phyloP scores from a whole-genome alignment of 2,888 invertebrate species.

The Tetrapedia diversipes region DNA sequence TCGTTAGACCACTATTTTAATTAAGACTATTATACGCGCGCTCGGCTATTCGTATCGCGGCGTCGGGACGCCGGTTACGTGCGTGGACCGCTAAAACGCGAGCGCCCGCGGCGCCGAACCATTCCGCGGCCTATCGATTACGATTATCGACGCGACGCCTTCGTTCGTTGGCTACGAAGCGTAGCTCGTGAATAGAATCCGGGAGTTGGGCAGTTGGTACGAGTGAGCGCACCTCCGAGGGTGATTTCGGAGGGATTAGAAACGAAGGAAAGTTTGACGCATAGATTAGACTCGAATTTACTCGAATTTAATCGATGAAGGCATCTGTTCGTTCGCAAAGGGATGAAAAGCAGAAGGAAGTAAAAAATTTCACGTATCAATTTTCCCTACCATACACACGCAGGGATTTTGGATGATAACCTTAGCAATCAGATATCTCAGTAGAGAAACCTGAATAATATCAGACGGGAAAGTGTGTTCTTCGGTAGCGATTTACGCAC shows the following conservation, averaged over 20 bases:
- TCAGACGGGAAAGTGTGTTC: no score
- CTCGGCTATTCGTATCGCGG: conserved; percentile 47
- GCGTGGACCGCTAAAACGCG: conserved; percentile 47
- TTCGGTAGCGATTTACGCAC: no score
- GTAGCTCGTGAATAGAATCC: neutral
- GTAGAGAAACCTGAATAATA: no score
- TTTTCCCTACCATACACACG: no score
- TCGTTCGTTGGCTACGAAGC: neutral
- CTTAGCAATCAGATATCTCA: no score
- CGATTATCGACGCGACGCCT: conserved; percentile 32
- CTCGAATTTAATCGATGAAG: no score
- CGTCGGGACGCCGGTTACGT: conserved; percentile 41
- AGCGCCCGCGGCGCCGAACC: conserved; percentile 27
- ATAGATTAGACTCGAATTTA: no score
- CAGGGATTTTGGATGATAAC: no score
- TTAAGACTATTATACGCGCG: conserved; percentile 75
- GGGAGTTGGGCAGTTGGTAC: neutral
- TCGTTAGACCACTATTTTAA: conserved; percentile 79
- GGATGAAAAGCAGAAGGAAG: no score
- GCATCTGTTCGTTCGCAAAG: no score
- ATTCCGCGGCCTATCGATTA: conserved; percentile 39
- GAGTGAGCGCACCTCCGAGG: neutral
- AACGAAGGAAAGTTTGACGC: no score
- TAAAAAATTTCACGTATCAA: no score
- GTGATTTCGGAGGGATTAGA: neutral